phyloP scores from a whole-genome alignment of 2,113 vertebrate species.

The Clarias batrachus region DNA sequence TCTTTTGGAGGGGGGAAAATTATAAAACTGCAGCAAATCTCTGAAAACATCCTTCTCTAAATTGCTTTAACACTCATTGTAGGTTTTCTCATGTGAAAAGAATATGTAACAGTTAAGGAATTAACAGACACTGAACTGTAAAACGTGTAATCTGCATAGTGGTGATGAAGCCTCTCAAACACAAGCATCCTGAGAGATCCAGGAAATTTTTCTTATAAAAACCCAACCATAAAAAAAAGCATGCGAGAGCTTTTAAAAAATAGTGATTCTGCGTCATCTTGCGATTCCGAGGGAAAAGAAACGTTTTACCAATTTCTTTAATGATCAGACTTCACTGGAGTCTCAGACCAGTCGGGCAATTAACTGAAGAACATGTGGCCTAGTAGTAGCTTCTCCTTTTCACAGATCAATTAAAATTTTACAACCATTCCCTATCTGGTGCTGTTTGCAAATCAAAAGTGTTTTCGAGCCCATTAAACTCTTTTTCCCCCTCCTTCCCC shows the following conservation, averaged over 20 bases:
- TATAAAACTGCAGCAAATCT: not conserved
- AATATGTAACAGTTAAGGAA: slow-evolving; percentile 46
- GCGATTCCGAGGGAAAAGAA: slow-evolving; percentile 67
- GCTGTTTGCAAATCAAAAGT: slow-evolving; percentile 71
- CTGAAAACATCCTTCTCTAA: not conserved
- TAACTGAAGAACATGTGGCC: slow-evolving; percentile 69
- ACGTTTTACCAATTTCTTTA: slow-evolving; percentile 63
- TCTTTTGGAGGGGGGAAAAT: not conserved
- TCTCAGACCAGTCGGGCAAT: slow-evolving; percentile 67
- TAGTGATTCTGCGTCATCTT: slow-evolving; percentile 72
- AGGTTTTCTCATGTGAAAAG: slow-evolving; percentile 37
- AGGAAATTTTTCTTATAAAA: slow-evolving; percentile 72
- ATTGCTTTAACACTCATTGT: not conserved
- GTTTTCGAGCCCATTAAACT: slow-evolving; percentile 70
- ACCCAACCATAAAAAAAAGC: slow-evolving; percentile 60
- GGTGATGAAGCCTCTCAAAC: slow-evolving; percentile 55
- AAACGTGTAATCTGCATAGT: slow-evolving; percentile 61
- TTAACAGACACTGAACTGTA: slow-evolving; percentile 60
- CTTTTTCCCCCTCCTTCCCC: not conserved
- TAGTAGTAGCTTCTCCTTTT: slow-evolving; percentile 73
- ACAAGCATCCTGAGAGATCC: slow-evolving; percentile 61
- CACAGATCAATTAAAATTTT: slow-evolving; percentile 78
- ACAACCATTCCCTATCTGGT: slow-evolving; percentile 71
- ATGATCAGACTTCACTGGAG: slow-evolving; percentile 68
- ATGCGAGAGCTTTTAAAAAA: slow-evolving; percentile 61